Evolutionary conservation across 2,113 vertebrate species (phyloP), one percentile per base, ranked within the genome.

Genomic region (Perognathus longimembris): DNA sequence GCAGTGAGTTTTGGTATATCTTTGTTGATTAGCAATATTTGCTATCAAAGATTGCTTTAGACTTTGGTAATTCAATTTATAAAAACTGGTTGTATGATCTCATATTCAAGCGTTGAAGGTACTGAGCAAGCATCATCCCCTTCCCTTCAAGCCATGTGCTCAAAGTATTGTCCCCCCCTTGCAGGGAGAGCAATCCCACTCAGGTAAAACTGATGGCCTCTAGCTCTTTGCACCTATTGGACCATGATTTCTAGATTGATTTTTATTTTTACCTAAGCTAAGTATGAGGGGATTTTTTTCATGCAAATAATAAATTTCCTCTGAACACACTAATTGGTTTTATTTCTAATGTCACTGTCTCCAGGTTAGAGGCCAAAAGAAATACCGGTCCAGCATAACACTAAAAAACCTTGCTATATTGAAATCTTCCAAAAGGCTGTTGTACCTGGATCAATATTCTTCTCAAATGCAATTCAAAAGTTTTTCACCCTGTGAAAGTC

Each of bases 401-500:
- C 67, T 91, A 80, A 66, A 90, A 87, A 88, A 78, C 74, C 18
- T 74, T 92, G 32, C 66, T 85, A 20, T 78, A 76, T 88, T 93
- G 70, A 95, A 92, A 90, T 83, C 20, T 82, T 71, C 18, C 57
- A 88, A 38, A 92, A 85, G 15, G 9, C 66, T 90, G 38, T 88
- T 92, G 71, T 1, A 73, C 6, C 64, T 40, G 80, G n/a, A 93
- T 95, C 91, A 92, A 88, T 96, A 93, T 75, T 92, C 59, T 88
- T n/a, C 45, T 79, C n/a, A 79, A 86, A 71, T 38, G 8, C 82
- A 86, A 86, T 40, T 30, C 77, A 94, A 90, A 90, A 45, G 26
- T 71, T 94, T 92, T 90, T 42, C 61, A 54, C n/a, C 42, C 32
- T 21, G 26, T 93, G 75, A 93, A 95, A 91, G 54, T 71, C 70